phyloP scores from a whole-genome alignment of 2,113 vertebrate species.

The Mesembrinibis cayennensis region DNA sequence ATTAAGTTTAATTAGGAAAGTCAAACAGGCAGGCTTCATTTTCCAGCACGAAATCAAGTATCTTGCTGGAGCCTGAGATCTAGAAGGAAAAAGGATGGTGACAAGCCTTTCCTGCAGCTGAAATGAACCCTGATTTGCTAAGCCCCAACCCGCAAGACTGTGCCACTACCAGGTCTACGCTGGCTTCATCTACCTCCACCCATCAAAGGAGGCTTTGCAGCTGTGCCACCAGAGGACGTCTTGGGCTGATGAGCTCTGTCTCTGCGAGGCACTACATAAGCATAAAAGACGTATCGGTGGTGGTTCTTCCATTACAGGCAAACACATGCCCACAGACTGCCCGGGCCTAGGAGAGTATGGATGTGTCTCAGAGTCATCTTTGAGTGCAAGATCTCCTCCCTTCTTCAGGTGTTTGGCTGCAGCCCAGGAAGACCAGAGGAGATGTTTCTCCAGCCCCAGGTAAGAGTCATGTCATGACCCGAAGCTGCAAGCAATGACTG shows the following conservation, averaged over 20 bases:
- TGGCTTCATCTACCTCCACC: not conserved
- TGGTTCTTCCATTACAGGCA: not conserved
- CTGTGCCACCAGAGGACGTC: not conserved
- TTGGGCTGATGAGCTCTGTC: not conserved
- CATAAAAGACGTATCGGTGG: not conserved
- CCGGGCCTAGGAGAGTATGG: accelerated
- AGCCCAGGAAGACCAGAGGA: not conserved
- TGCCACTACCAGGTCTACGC: not conserved
- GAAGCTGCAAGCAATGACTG: not conserved
- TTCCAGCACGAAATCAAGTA: not conserved
- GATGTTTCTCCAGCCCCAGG: not conserved
- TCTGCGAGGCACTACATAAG: accelerated
- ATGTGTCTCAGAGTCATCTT: not conserved
- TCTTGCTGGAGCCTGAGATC: not conserved
- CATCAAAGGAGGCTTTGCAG: not conserved
- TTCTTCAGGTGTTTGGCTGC: not conserved
- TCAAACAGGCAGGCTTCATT: not conserved
- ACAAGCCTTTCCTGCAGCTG: not conserved
- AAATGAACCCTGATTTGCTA: not conserved
- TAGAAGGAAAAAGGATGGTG: not conserved
- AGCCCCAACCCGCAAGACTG: not conserved
- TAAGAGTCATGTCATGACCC: not conserved
- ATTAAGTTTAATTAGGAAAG: not conserved
- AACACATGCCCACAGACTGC: not conserved
- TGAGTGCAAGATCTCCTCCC: not conserved